Conservation (phyloP, 2,113 vertebrate genomes). For the Gallinago media region DNA sequence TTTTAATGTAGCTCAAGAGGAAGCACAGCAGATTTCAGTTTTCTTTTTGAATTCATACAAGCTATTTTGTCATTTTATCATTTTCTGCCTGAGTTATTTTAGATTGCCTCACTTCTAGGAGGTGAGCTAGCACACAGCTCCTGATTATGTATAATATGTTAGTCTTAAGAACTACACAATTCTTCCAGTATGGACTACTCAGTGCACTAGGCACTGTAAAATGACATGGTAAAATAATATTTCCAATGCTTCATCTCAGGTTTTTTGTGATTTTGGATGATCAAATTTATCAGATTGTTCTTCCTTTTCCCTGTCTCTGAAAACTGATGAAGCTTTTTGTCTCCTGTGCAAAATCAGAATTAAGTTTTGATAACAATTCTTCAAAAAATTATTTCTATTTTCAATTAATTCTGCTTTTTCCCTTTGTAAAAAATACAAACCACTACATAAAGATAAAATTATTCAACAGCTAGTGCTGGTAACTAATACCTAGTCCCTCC, state of each 20-base stretch:
- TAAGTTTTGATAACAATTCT: neutral
- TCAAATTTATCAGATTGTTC: neutral
- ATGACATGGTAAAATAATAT: neutral
- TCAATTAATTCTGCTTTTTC: neutral
- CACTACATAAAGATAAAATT: neutral
- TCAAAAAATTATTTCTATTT: neutral
- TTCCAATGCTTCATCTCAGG: neutral
- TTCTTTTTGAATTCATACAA: neutral
- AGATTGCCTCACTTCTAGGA: neutral
- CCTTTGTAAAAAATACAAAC: neutral
- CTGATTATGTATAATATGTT: neutral
- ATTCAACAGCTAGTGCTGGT: neutral
- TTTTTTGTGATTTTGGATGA: neutral
- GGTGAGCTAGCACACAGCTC: neutral
- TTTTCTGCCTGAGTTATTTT: neutral
- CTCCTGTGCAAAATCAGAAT: neutral
- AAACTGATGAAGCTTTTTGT: neutral
- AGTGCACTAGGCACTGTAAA: neutral
- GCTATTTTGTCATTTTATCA: neutral
- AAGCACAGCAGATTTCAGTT: neutral
- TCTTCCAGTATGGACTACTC: neutral
- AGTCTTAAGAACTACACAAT: neutral
- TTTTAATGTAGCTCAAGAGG: neutral
- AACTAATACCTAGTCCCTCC: neutral
- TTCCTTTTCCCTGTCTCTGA: neutral